Conservation (phyloP, 2,113 vertebrate species). For the Poecile atricapillus region DNA sequence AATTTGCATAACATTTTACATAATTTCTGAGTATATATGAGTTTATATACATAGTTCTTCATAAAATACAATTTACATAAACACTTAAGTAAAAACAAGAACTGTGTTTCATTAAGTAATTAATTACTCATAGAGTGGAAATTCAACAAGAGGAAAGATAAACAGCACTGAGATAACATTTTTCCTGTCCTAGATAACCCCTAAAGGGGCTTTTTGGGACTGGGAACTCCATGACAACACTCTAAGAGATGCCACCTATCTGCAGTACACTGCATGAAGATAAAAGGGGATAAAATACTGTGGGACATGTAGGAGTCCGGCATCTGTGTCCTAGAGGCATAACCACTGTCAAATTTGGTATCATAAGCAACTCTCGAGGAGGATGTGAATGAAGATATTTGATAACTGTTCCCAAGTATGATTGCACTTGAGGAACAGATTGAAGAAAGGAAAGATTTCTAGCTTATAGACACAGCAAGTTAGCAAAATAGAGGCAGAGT, state of each 20-base stretch:
- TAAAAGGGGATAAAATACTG: neutral
- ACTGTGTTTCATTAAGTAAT: neutral
- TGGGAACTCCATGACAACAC: neutral
- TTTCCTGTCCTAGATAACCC: neutral
- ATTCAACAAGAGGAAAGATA: neutral
- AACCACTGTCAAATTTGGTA: neutral
- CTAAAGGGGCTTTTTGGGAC: neutral
- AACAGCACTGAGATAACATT: neutral
- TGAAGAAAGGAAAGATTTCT: neutral
- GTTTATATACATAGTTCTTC: neutral
- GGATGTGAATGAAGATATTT: neutral
- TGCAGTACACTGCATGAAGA: too few relatives aligned
- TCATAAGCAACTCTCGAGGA: neutral
- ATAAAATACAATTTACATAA: neutral
- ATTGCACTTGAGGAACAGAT: neutral
- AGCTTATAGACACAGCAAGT: neutral
- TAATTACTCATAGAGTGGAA: neutral
- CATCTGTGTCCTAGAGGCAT: neutral
- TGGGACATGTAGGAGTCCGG: neutral
- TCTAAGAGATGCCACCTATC: neutral
- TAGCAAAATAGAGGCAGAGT: neutral
- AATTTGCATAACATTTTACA: neutral
- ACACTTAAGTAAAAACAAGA: neutral
- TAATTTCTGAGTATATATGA: neutral
- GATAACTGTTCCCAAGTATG: neutral